These are phyloP conservation scores for Agelaius phoeniceus DNA, from an alignment of 2,113 vertebrate genomes.

Conservation along the genomic window DNA sequence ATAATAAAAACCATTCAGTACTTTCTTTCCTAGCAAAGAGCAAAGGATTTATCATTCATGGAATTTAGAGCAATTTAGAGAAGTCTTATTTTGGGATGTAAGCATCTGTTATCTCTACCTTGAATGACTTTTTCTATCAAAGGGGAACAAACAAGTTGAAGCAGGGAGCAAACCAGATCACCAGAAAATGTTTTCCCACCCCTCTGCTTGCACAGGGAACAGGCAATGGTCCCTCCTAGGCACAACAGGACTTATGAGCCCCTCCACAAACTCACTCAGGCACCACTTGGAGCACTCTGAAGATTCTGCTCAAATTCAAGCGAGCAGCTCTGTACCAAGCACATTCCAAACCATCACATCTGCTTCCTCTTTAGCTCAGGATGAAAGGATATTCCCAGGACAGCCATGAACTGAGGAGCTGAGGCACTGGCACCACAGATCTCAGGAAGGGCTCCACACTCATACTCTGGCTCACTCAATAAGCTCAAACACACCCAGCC, in stretches of 20 bases:
- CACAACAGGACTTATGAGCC: background rate
- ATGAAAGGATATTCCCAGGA: background rate
- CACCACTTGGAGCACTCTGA: background rate
- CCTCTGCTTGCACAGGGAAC: background rate
- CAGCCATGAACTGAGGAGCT: background rate
- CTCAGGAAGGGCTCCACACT: background rate
- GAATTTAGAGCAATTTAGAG: background rate
- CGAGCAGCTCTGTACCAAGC: background rate
- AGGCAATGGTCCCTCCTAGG: background rate
- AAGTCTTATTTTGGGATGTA: background rate
- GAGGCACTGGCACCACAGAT: background rate
- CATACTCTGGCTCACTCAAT: background rate
- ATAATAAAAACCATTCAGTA: background rate
- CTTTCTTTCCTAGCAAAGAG: background rate
- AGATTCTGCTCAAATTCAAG: background rate
- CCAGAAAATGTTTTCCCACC: background rate
- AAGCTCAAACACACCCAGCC: background rate
- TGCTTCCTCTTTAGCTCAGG: background rate
- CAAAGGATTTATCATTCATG: background rate
- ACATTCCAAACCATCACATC: background rate
- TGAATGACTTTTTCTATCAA: background rate
- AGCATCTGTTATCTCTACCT: background rate
- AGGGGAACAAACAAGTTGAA: background rate
- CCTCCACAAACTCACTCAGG: background rate
- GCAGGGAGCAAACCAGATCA: background rate